A percentile compares a stretch with the other conserved stretches of the same genome.
phyloP scores from a whole-genome alignment of 2,113 vertebrate species.

The Catharus minimus region DNA sequence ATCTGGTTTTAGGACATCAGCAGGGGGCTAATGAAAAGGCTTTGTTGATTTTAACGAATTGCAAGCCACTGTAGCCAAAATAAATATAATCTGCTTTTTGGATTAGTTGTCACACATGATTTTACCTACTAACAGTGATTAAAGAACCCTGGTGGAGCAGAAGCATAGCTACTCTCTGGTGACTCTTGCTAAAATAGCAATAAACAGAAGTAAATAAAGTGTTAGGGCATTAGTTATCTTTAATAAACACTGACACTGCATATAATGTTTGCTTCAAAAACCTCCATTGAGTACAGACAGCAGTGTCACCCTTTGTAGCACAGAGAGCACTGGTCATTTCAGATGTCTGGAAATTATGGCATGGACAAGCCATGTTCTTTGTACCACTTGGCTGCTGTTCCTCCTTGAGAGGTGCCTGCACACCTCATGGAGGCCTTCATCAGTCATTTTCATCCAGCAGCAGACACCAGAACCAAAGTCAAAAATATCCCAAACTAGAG shows the following conservation, averaged over 20 bases:
- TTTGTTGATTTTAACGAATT: conserved; percentile 99
- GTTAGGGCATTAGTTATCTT: conserved; percentile 89
- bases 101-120: conserved; percentile 92
- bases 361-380: background rate
- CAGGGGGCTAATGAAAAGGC: conserved; percentile 96
- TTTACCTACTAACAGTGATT: conserved; percentile 89
- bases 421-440: background rate
- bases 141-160: conserved; percentile 82
- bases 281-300: conserved; percentile 42
- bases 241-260: conserved; percentile 88
- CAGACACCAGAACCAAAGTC: background rate
- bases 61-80: conserved; percentile 94
- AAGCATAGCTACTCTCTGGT: conserved; percentile 79
- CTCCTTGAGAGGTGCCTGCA: background rate
- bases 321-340: background rate
- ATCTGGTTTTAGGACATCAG: conserved; percentile 93
- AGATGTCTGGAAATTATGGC: background rate
- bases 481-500: conserved; percentile 1
- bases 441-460: background rate
- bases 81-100: conserved; percentile 99
- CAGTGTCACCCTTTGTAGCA: background rate
- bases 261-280: conserved; percentile 78
- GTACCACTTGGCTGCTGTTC: background rate
- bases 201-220: conserved; percentile 87
- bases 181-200: conserved; percentile 81